phyloP scores from a whole-genome alignment of 2,113 vertebrate genomes.

The Lagopus muta region DNA sequence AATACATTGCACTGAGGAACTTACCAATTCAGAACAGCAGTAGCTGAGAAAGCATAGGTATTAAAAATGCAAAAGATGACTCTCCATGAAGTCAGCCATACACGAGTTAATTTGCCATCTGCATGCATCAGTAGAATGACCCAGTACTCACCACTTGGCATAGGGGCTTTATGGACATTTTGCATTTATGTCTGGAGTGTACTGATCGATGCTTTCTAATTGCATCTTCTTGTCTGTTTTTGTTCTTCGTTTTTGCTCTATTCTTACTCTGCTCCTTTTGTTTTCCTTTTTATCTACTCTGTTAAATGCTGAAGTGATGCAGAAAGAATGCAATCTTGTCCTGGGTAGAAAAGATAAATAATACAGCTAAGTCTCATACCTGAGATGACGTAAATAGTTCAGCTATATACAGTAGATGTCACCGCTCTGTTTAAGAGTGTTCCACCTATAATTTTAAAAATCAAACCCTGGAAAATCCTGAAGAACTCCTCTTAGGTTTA shows the following conservation, averaged over 20 bases:
- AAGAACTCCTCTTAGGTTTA: not conserved
- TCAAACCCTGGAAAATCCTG: not conserved
- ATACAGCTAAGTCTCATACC: not conserved
- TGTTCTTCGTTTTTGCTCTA: not conserved
- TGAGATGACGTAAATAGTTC: not conserved
- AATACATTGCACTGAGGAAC: not conserved
- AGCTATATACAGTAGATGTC: not conserved
- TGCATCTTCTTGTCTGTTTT: not conserved
- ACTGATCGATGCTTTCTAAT: not conserved
- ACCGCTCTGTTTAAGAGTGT: not conserved
- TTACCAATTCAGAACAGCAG: not conserved
- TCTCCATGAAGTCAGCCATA: not conserved
- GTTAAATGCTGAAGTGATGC: not conserved
- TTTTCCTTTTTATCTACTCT: not conserved
- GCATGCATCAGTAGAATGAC: not conserved
- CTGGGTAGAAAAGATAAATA: not conserved
- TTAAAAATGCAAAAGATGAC: not conserved
- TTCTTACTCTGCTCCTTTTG: not conserved
- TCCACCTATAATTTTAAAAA: not conserved
- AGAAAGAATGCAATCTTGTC: not conserved
- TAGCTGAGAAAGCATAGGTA: not conserved
- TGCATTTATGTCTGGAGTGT: not conserved
- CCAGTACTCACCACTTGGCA: not conserved
- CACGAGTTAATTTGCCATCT: not conserved
- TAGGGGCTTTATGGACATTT: not conserved